These are phyloP conservation scores for Dione vanillae DNA, from an alignment of 2,888 invertebrate genomes.

Conservation along the genomic window DNA sequence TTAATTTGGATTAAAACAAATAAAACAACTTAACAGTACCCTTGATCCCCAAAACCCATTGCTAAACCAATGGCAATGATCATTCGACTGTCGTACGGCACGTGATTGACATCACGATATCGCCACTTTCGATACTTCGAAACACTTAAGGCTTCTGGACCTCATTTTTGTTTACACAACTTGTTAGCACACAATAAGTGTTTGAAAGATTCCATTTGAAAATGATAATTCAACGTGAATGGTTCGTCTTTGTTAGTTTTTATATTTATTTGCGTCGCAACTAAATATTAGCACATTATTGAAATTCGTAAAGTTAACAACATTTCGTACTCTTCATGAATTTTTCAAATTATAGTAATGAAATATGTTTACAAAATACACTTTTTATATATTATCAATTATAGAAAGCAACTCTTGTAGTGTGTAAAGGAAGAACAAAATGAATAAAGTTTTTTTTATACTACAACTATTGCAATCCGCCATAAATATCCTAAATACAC, in stretches of 20 bases:
- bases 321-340: too few species aligned
- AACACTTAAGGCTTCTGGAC: constrained; percentile 32
- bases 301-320: neutral
- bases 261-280: neutral
- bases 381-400: too few species aligned
- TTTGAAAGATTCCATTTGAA: constrained; percentile 10
- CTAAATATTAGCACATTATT: neutral
- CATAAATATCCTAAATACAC: too few species aligned
- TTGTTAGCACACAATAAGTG: constrained; percentile 17
- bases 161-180: constrained; percentile 34
- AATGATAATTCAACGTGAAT: neutral
- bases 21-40: constrained; percentile 1
- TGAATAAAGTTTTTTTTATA: too few species aligned
- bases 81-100: constrained; percentile 35
- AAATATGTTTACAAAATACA: too few species aligned
- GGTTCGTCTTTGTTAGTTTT: neutral
- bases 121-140: constrained; percentile 39
- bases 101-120: constrained; percentile 42
- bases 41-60: constrained; percentile 34
- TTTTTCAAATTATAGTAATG: too few species aligned
- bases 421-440: too few species aligned
- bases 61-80: constrained; percentile 37
- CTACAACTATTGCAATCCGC: too few species aligned
- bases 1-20: too few species aligned
- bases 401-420: too few species aligned